phyloP scores from a whole-genome alignment of 1,140 invertebrate species.

The Phenacoccus solenopsis region DNA sequence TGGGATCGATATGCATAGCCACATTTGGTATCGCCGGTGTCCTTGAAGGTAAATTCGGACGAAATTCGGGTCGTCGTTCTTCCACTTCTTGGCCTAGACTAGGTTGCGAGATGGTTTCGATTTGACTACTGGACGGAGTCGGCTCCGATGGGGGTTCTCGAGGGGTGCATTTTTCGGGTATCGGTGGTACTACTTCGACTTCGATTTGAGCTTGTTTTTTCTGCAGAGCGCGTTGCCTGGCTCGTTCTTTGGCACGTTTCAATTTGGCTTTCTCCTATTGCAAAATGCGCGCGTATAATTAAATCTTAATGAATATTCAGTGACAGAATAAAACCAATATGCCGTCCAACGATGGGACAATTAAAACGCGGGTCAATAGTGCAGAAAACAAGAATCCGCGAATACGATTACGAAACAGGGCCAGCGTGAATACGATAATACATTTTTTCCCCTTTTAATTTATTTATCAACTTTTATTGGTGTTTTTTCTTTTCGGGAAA shows the following conservation, averaged over 20 bases:
- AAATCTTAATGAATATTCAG: too few relatives aligned
- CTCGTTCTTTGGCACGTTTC: slow-evolving; percentile 48
- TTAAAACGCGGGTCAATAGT: not conserved
- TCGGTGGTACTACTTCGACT: not conserved
- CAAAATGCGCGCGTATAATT: not conserved
- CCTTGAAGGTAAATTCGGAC: not conserved
- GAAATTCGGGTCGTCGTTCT: not conserved
- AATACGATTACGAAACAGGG: too few relatives aligned
- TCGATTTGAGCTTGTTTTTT: slow-evolving; percentile 37
- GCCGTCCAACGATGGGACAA: too few relatives aligned
- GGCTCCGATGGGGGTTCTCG: too few relatives aligned
- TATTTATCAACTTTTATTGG: too few relatives aligned
- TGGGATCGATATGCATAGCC: slow-evolving; percentile 46
- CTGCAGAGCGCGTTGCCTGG: slow-evolving; percentile 49
- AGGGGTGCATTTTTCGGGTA: too few relatives aligned
- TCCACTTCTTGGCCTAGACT: too few relatives aligned
- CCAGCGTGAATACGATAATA: too few relatives aligned
- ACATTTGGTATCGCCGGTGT: slow-evolving; percentile 34
- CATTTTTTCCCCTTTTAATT: not conserved
- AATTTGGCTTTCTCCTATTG: slow-evolving; percentile 50
- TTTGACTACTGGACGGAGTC: too few relatives aligned
- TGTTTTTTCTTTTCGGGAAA: too few relatives aligned
- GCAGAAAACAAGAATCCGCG: not conserved
- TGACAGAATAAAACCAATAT: too few relatives aligned
- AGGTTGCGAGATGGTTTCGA: not conserved